A percentile compares a stretch with the other conserved stretches of the same genome.
phyloP scores from a whole-genome alignment of 1,140 invertebrate genomes.

The Drosophila ananassae region DNA sequence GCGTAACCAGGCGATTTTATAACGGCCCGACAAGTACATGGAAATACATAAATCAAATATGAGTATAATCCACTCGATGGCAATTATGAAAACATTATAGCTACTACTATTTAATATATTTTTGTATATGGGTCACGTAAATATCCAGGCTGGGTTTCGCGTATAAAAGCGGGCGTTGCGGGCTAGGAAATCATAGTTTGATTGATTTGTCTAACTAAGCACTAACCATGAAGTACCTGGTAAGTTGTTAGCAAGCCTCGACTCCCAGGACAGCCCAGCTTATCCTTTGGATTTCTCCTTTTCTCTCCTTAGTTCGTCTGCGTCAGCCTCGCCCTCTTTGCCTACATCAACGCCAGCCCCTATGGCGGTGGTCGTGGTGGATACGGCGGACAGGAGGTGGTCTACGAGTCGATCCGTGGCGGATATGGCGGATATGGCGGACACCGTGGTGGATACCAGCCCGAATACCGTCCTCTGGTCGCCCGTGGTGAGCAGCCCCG shows the following conservation, averaged over 20 bases:
- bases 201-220: conserved; percentile 73
- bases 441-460: neutral
- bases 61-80: conserved; percentile 24
- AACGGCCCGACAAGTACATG: conserved; percentile 43
- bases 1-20: conserved; percentile 76
- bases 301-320: conserved; percentile 43
- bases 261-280: conserved; percentile 19
- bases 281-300: conserved; percentile 23
- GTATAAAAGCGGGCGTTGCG: conserved; percentile 63
- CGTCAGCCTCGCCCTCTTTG: conserved; percentile 58
- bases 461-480: conserved; percentile 19
- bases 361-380: conserved; percentile 34
- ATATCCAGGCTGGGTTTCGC: conserved; percentile 50
- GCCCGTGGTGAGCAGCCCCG: conserved; percentile 15
- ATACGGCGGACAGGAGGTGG: conserved; percentile 28
- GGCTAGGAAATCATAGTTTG: conserved; percentile 71
- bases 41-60: conserved; percentile 49
- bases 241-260: conserved; percentile 39
- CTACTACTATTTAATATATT: neutral
- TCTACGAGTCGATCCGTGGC: conserved; percentile 43
- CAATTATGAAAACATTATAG: conserved; percentile 54
- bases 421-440: conserved; percentile 19
- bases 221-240: conserved; percentile 79
- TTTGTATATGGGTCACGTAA: conserved; percentile 68
- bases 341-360: conserved; percentile 56